phyloP scores from a whole-genome alignment of 2,888 invertebrate genomes.

The Aphrophora alni region DNA sequence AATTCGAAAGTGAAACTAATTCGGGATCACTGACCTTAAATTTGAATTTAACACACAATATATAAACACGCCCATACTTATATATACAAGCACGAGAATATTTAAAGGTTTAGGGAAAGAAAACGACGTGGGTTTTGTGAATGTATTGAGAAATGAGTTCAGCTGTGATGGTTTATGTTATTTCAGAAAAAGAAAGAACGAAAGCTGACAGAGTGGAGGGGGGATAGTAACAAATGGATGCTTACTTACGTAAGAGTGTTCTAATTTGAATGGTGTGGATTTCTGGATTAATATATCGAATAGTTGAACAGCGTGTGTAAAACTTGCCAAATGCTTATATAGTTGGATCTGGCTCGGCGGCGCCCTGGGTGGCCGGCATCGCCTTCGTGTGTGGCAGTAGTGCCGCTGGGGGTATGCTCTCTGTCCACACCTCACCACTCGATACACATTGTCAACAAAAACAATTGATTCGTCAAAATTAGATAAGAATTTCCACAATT shows the following conservation, averaged over 20 bases:
- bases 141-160: neutral
- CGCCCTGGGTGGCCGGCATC: neutral
- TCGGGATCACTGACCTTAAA: too few relatives aligned
- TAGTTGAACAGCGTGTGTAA: neutral
- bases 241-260: neutral
- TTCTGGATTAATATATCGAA: neutral
- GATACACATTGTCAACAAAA: neutral
- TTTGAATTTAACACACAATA: neutral
- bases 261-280: slow-evolving; percentile 3
- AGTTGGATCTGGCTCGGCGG: neutral
- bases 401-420: neutral
- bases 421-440: slow-evolving; percentile 5
- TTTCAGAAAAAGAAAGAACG: neutral
- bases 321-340: slow-evolving; percentile 6
- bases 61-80: neutral
- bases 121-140: neutral
- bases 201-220: neutral
- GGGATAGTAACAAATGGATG: neutral
- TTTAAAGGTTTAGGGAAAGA: neutral
- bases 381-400: neutral
- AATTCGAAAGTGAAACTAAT: too few relatives aligned
- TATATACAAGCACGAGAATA: neutral
- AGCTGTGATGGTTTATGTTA: neutral
- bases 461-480: neutral
- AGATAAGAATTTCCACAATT: neutral